Evolutionary conservation across 2,113 vertebrate species (phyloP).

Genomic region (Macquaria ambigua): DNA sequence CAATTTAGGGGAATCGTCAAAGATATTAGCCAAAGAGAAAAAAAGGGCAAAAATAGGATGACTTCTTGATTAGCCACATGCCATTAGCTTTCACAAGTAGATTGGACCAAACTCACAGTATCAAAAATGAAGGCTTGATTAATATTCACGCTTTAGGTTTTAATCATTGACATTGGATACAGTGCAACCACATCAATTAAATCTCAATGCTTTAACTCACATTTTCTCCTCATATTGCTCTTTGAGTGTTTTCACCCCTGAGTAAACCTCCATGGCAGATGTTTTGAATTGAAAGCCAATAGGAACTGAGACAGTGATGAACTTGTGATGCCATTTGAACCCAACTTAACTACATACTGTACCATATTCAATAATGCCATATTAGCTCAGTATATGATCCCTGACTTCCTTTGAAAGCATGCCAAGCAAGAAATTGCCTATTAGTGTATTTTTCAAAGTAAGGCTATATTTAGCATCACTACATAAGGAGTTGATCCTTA

Average conservation of each 20-base stretch:
- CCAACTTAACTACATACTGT: constrained; percentile 42
- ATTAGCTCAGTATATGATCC: constrained; percentile 59
- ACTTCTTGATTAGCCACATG: constrained; percentile 71
- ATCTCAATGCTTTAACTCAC: constrained; percentile 53
- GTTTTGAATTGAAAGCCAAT: constrained; percentile 59
- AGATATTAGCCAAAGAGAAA: constrained; percentile 60
- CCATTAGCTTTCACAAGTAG: constrained; percentile 56
- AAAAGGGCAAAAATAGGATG: constrained; percentile 58
- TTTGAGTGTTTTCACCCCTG: constrained; percentile 56
- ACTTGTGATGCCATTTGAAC: constrained; percentile 64
- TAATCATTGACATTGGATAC: constrained; percentile 58
- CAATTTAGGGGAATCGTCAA: constrained; percentile 64
- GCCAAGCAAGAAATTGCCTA: constrained; percentile 56
- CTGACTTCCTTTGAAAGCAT: constrained; percentile 60
- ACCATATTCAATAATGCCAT: constrained; percentile 48
- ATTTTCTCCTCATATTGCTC: constrained; percentile 44
- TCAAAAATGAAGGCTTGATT: constrained; percentile 71
- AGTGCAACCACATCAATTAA: constrained; percentile 64
- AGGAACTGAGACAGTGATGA: constrained; percentile 55
- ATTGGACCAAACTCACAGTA: constrained; percentile 59
- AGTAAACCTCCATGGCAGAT: constrained; percentile 71
- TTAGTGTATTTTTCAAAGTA: constrained; percentile 55
- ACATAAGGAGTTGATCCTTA: constrained; percentile 24
- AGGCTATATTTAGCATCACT: constrained; percentile 62
- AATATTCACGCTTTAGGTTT: constrained; percentile 72